Conservation (phyloP, 2,797 vertebrate genomes). For the Echiichthys vipera region DNA sequence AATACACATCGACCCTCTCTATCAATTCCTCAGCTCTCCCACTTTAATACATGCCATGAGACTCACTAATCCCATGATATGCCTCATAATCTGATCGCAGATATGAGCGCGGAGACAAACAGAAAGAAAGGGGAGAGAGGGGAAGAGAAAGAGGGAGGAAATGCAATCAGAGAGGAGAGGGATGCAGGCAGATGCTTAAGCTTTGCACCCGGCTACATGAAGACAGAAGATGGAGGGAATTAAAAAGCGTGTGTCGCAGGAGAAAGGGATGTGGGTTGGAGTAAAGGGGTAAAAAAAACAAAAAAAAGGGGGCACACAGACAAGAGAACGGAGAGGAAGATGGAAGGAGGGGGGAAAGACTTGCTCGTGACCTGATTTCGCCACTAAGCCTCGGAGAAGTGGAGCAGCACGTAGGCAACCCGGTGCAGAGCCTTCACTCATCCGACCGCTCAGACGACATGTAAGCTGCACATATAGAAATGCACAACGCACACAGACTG, state of each 20-base stretch:
- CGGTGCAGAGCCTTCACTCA: slow-evolving; percentile 10
- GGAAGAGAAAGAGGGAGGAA: slow-evolving; percentile 21
- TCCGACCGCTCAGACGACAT: slow-evolving; percentile 31
- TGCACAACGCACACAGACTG: background rate
- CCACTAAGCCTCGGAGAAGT: slow-evolving; percentile 67
- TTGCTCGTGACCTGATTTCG: slow-evolving; percentile 80
- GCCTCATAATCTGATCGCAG: slow-evolving; percentile 78
- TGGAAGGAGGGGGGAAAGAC: slow-evolving; percentile 15
- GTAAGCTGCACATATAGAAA: slow-evolving; percentile 3
- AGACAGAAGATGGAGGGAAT: slow-evolving; percentile 12
- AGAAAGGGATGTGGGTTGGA: slow-evolving; percentile 35
- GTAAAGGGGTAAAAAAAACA: slow-evolving; percentile 30
- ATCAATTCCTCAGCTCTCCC: slow-evolving; percentile 40
- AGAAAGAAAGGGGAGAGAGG: slow-evolving; percentile 15
- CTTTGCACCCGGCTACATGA: slow-evolving; percentile 10
- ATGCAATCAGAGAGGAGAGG: slow-evolving; percentile 50
- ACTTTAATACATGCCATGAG: slow-evolving; percentile 67
- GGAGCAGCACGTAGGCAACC: slow-evolving; percentile 59
- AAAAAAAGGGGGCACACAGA: slow-evolving; percentile 38
- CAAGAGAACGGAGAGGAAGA: slow-evolving; percentile 37
- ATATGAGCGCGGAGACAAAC: slow-evolving; percentile 67
- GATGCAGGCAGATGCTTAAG: slow-evolving; percentile 21
- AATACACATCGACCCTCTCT: slow-evolving; percentile 63
- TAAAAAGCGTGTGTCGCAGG: slow-evolving; percentile 4
- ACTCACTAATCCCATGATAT: slow-evolving; percentile 73